These are phyloP conservation scores for Artibeus lituratus DNA, from an alignment of 2,797 vertebrate genomes.

Conservation along the genomic window DNA sequence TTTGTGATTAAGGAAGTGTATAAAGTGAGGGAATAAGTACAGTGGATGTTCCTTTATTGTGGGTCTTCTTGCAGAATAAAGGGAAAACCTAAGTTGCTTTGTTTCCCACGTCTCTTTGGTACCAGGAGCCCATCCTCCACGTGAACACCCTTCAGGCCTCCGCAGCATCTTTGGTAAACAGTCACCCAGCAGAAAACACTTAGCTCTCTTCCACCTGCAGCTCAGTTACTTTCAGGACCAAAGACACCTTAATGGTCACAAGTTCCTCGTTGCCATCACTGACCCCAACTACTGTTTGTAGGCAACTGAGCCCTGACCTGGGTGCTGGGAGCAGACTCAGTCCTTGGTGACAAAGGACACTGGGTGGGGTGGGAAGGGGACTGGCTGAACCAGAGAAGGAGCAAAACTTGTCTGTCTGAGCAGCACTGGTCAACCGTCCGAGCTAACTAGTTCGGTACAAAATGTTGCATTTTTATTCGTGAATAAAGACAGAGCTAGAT, in stretches of 20 bases:
- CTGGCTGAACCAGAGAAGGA: background rate
- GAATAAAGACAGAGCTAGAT: background rate
- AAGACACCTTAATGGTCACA: background rate
- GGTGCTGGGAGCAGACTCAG: background rate
- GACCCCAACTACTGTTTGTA: background rate
- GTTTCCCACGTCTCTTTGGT: background rate
- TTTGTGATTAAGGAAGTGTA: background rate
- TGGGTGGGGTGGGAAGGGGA: accelerated
- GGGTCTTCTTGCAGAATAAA: background rate
- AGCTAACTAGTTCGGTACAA: background rate
- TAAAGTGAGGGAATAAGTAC: background rate
- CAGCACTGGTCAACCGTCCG: background rate
- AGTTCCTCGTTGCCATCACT: background rate
- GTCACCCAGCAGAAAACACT: background rate
- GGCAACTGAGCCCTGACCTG: background rate
- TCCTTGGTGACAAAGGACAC: background rate
- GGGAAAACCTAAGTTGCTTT: background rate
- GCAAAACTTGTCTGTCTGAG: background rate
- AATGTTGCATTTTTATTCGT: background rate
- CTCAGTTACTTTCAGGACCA: background rate
- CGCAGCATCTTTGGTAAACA: background rate
- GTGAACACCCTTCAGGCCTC: background rate
- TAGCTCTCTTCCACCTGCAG: background rate
- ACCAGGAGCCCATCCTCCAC: background rate
- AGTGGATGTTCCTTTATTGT: background rate